Base-by-base conservation (phyloP, 1,140 invertebrate species). In the Dendroctonus ponderosae region DNA sequence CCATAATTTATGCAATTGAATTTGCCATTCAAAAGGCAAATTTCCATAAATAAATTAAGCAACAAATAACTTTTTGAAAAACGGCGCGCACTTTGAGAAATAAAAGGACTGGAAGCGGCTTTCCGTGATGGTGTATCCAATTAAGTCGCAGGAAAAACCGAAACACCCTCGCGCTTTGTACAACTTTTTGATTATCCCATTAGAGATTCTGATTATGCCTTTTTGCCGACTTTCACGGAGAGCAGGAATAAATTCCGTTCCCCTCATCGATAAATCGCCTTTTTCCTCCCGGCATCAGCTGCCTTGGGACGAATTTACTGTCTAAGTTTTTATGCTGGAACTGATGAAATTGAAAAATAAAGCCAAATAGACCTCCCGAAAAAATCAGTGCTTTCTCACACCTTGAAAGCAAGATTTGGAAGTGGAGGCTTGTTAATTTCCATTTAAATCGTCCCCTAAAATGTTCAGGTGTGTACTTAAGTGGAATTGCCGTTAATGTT, bases 151-250 rank as follows among this genome's bases (percentile, higher is more conserved):
- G 37, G 15, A 56, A 52, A 52, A n/a, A 52, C 8, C 50, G 14
- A 52, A 52, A 52, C 50, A 52, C 15, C 38, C 50, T 12, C 44
- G 9, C 12, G 50, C n/a, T 26, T 52, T 52, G 50, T 12, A 52
- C 14, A 52, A 52, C 50, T 52, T 52, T 52, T 52, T 12, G 50
- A 52, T 52, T 52, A 52, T 52, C n/a, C 50, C 50, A 52, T 52
- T 52, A 52, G n/a, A 52, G 15, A 52, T 52, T 52, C 50, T 26
- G 50, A 52, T 52, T n/a, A 14, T 26, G 9, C n/a, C n/a, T 26
- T 52, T 52, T 52, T 26, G 37, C 50, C 50, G 50, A 26, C 44
- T 46, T 46, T 46, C 9, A 9, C 9, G 12, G 15, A 26, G 37
- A 52, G 37, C 15, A 26, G 37, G 15, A 52, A 52, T 52, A 52